Evolutionary conservation across 2,113 vertebrate species (phyloP), one percentile per base, ranked within the genome.

Genomic region (Onychostoma macrolepis): DNA sequence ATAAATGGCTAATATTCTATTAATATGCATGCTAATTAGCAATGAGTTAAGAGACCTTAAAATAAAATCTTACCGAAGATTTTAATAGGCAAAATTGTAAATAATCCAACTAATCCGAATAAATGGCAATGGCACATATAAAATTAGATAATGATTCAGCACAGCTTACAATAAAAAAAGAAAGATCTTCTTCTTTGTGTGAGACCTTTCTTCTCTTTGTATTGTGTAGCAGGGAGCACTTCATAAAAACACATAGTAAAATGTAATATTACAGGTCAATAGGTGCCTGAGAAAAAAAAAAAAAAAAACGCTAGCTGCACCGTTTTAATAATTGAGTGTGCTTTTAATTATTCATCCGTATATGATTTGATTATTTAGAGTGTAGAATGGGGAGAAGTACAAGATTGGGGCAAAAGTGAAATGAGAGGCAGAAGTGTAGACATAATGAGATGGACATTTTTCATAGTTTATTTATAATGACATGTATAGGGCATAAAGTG

Each of bases 241-340:
- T 82, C 8, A 82, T 21, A 71, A 82, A 67, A 67, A 33, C 24
- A 48, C 41, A 48, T 82, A 38, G 61, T 28, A 28, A 21, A 24
- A 67, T 12, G 24, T 82, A 28, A 82, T 67, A 30, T 82, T 65
- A 45, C 58, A 28, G 61, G 80, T 69, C 80, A 67, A 28, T 48
- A 82, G n/a, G 74, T 76, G 41, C 43, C 4, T 28, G 8, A 75
- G 38, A 12, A 13, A 43, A 41, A 41, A 43, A 74, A 75, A 24
- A 12, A 13, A 43, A 41, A 41, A 43, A 74, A 43, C 13, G 10
- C 36, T 2, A 12, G n/a, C 13, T 15, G 48, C 3, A 2, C n/a
- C 7, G 19, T 48, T 63, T 88, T 6, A 86, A 88, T 86, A 86
- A 88, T 71, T 86, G n/a, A 88, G 24, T 63, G 24, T 7, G 72